Conservation (phyloP, 2,113 vertebrate genomes). For the Megaleporinus macrocephalus region DNA sequence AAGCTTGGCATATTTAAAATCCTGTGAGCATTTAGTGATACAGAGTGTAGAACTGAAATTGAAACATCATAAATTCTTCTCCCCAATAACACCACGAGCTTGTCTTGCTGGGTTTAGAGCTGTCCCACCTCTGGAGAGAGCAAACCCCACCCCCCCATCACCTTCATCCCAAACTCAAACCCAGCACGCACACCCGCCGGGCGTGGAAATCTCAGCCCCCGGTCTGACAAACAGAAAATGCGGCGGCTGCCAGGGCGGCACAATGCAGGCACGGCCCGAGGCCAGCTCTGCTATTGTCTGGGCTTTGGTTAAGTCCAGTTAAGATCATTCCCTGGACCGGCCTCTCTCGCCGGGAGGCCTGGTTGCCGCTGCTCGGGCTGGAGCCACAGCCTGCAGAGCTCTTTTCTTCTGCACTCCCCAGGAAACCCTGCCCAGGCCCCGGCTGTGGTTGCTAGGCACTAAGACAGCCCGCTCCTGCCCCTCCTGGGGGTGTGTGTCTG, state of each 20-base stretch:
- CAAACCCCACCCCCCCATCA: conserved; percentile 24
- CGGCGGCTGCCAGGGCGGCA: conserved; percentile 72
- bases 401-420: conserved; percentile 71
- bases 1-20: too few relatives aligned
- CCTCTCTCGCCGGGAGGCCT: conserved; percentile 75
- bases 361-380: conserved; percentile 78
- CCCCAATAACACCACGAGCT: background rate
- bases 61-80: conserved; percentile 33
- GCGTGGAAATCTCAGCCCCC: conserved; percentile 53
- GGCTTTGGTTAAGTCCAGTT: conserved; percentile 79
- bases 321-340: conserved; percentile 77
- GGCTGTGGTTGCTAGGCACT: conserved; percentile 80
- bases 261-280: conserved; percentile 75
- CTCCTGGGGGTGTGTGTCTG: conserved; percentile 73
- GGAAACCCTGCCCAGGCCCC: conserved; percentile 71
- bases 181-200: conserved; percentile 23
- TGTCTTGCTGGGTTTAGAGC: conserved; percentile 14
- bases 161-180: background rate
- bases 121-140: conserved; percentile 4
- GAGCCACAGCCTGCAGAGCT: conserved; percentile 82
- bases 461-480: conserved; percentile 72
- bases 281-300: conserved; percentile 76
- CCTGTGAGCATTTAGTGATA: background rate
- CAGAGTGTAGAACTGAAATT: background rate
- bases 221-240: conserved; percentile 76